phyloP scores from a whole-genome alignment of 30 jellyfish, hydroid and myxozoan species.

The Phacellophora camtschatica region DNA sequence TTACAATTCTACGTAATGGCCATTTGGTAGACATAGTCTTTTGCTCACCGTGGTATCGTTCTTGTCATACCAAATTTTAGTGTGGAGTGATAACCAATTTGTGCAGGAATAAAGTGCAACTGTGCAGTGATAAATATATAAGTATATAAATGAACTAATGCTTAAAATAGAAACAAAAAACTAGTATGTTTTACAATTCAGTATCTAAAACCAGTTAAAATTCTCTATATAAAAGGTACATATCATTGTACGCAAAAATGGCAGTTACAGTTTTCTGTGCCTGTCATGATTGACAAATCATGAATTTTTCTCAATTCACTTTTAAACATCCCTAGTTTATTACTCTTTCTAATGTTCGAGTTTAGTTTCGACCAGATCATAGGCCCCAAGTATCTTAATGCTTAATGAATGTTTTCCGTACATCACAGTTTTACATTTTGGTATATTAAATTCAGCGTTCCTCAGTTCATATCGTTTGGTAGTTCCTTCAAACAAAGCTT shows the following conservation, averaged over 20 bases:
- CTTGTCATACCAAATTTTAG: too few relatives aligned
- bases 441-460: not conserved
- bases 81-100: too few relatives aligned
- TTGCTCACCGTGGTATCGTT: too few relatives aligned
- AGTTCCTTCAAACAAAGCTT: not conserved
- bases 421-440: not conserved
- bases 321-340: not conserved
- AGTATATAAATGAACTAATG: not conserved
- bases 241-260: not conserved
- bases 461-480: not conserved
- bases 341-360: not conserved
- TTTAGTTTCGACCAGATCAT: not conserved
- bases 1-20: too few relatives aligned
- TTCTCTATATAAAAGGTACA: not conserved
- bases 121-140: not conserved
- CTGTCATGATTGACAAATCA: not conserved
- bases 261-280: conserved; percentile 3
- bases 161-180: not conserved
- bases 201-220: not conserved
- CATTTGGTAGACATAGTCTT: too few relatives aligned
- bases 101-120: too few relatives aligned
- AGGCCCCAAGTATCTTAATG: conserved; percentile 1
- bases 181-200: too few relatives aligned
- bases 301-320: not conserved
- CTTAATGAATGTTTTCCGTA: conserved; percentile 1